Percentiles rank a stretch among this genome's conserved stretches.
Evolutionary conservation across 2,797 vertebrate species (phyloP).

Genomic region (Sparidentex hasta): DNA sequence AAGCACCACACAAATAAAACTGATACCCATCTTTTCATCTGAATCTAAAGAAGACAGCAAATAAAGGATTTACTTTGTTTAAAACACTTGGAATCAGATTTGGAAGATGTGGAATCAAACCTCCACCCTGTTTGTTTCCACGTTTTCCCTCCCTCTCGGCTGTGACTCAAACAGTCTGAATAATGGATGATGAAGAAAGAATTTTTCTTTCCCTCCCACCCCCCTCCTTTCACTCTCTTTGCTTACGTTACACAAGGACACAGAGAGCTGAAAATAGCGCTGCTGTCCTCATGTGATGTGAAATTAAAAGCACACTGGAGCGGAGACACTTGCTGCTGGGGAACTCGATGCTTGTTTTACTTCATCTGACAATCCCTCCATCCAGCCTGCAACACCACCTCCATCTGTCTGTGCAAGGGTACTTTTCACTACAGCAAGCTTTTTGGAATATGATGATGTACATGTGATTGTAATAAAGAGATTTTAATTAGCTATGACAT

Average conservation of each 20-base stretch:
- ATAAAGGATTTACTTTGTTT: slow-evolving; percentile 17
- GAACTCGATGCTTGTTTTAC: slow-evolving; percentile 59
- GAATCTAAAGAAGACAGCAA: slow-evolving; percentile 9
- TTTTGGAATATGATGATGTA: slow-evolving; percentile 83
- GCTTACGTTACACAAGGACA: slow-evolving; percentile 75
- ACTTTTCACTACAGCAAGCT: slow-evolving; percentile 75
- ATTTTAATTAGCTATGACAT: slow-evolving; percentile 85
- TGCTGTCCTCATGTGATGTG: slow-evolving; percentile 74
- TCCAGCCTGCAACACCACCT: slow-evolving; percentile 63
- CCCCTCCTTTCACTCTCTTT: slow-evolving; percentile 51
- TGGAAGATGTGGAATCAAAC: slow-evolving; percentile 23
- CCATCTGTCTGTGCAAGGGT: slow-evolving; percentile 68
- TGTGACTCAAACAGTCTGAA: slow-evolving; percentile 79
- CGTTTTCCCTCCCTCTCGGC: slow-evolving; percentile 43
- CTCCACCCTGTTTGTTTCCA: slow-evolving; percentile 44
- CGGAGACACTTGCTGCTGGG: slow-evolving; percentile 68
- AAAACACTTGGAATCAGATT: slow-evolving; percentile 23
- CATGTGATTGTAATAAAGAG: slow-evolving; percentile 88
- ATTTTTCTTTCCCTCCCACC: slow-evolving; percentile 47
- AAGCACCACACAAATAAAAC: neutral
- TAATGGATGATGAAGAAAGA: slow-evolving; percentile 79
- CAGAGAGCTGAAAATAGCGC: slow-evolving; percentile 77
- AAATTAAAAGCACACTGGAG: slow-evolving; percentile 80
- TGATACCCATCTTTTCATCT: slow-evolving; percentile 13
- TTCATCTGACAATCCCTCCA: slow-evolving; percentile 69